phyloP scores from a whole-genome alignment of 2,113 vertebrate genomes.

The Fulmarus glacialis region DNA sequence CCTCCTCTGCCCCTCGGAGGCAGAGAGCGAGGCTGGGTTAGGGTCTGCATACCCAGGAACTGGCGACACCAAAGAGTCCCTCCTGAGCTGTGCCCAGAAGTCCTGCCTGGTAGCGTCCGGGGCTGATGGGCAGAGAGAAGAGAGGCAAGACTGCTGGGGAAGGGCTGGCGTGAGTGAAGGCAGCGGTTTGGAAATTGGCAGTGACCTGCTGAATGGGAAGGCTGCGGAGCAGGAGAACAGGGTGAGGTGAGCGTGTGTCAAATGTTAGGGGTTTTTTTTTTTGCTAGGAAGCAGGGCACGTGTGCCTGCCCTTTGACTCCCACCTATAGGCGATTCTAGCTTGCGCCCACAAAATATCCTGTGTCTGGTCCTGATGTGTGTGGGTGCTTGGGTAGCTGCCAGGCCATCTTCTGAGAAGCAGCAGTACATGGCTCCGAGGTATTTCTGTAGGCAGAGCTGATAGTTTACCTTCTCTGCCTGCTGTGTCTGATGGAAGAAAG shows the following conservation, averaged over 20 bases:
- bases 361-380: background rate
- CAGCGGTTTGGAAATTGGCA: background rate
- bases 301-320: background rate
- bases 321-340: fast-evolving
- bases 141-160: background rate
- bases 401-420: background rate
- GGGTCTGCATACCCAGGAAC: background rate
- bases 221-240: fast-evolving
- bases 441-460: background rate
- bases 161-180: background rate
- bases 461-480: background rate
- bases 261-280: background rate
- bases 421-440: fast-evolving
- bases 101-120: fast-evolving
- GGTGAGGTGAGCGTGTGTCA: fast-evolving
- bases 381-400: background rate
- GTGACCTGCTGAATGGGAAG: background rate
- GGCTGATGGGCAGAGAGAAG: background rate
- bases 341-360: background rate
- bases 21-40: background rate
- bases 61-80: no score
- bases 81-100: background rate
- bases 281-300: background rate
- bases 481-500: background rate
- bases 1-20: background rate